These are phyloP conservation scores for Ptychobarbus kaznakovi DNA, from an alignment of 2,797 vertebrate genomes.

Conservation along the genomic window DNA sequence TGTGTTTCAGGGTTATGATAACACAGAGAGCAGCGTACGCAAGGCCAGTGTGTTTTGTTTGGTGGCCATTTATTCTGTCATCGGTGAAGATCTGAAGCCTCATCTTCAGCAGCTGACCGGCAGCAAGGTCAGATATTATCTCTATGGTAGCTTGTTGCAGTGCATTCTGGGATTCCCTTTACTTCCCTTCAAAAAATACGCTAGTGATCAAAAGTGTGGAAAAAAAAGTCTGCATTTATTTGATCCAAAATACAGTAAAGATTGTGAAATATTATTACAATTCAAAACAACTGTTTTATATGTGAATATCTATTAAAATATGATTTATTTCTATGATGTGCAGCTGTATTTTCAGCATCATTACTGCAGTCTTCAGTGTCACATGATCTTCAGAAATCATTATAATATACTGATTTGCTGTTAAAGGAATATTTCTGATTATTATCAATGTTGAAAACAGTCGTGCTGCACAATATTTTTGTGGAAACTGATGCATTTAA, in stretches of 20 bases:
- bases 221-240: neutral
- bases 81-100: constrained; percentile 92
- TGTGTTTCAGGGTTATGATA: constrained; percentile 87
- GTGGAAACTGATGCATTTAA: no score
- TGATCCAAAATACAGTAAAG: neutral
- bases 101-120: constrained; percentile 93
- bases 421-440: no score
- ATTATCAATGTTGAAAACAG: no score
- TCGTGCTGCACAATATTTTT: no score
- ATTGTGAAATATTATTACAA: neutral
- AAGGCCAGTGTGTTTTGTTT: constrained; percentile 96
- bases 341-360: neutral
- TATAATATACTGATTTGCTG: no score
- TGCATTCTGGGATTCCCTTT: neutral
- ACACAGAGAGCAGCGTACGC: constrained; percentile 94
- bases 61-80: constrained; percentile 91
- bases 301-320: neutral
- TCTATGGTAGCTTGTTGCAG: neutral
- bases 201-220: neutral
- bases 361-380: neutral
- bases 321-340: neutral
- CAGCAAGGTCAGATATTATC: constrained; percentile 83
- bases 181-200: neutral
- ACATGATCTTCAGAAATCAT: constrained; percentile 3
- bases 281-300: neutral